phyloP scores from a whole-genome alignment of 2,888 invertebrate genomes.

The Cantharis rufa region DNA sequence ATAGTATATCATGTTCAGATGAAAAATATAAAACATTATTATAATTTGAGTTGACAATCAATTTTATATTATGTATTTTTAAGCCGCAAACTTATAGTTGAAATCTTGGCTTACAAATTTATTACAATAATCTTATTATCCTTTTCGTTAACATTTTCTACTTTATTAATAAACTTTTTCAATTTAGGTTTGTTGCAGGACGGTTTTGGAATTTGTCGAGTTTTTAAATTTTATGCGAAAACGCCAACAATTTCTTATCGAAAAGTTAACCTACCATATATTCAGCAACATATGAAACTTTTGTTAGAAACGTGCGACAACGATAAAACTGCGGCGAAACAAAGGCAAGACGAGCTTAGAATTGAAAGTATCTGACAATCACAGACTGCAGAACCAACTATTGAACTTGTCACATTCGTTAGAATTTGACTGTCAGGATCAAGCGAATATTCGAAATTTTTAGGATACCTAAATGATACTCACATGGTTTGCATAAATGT shows the following conservation, averaged over 20 bases:
- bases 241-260: slow-evolving; percentile 22
- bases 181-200: background rate
- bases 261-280: slow-evolving; percentile 23
- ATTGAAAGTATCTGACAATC: slow-evolving; percentile 24
- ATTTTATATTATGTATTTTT: background rate
- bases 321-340: slow-evolving; percentile 25
- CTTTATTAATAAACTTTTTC: background rate
- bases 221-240: slow-evolving; percentile 19
- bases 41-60: background rate
- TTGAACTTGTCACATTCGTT: slow-evolving; percentile 24
- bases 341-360: slow-evolving; percentile 20
- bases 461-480: slow-evolving; percentile 10
- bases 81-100: background rate
- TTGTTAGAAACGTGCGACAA: slow-evolving; percentile 23
- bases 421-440: slow-evolving; percentile 21
- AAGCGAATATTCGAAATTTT: slow-evolving; percentile 13
- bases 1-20: too few relatives aligned
- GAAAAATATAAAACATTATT: background rate
- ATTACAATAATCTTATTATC: background rate
- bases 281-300: slow-evolving; percentile 25
- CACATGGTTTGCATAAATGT: slow-evolving; percentile 19
- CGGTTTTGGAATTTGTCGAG: background rate
- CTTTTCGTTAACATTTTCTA: background rate
- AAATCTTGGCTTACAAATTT: background rate
- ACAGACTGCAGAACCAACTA: slow-evolving; percentile 19